Evolutionary conservation across 2,113 vertebrate species (phyloP).

Genomic region (Pomatorhinus ruficollis): DNA sequence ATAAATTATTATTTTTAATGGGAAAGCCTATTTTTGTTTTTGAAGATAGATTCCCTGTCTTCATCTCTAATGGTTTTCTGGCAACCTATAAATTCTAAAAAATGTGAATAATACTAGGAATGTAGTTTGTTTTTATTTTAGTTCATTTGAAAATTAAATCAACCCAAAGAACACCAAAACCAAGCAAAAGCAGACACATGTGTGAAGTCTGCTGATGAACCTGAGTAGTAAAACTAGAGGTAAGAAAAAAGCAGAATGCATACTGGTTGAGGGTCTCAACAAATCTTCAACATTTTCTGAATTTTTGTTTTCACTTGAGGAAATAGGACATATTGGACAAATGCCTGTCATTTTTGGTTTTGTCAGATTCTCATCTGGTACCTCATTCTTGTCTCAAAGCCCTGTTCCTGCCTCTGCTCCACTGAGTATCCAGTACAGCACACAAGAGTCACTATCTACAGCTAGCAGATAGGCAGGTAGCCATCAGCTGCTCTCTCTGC

Average conservation of each 20-base stretch:
- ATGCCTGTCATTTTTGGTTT: not conserved
- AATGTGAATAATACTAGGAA: not conserved
- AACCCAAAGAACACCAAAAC: not conserved
- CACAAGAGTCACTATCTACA: not conserved
- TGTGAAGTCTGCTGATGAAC: not conserved
- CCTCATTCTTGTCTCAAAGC: not conserved
- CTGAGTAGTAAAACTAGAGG: not conserved
- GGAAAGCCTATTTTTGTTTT: not conserved
- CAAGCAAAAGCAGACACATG: not conserved
- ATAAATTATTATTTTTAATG: not conserved
- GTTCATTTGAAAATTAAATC: not conserved
- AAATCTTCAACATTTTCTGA: not conserved
- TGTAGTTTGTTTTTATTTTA: not conserved
- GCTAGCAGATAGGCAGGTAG: not conserved
- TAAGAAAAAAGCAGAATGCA: not conserved
- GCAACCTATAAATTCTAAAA: not conserved
- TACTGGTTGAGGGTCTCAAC: not conserved
- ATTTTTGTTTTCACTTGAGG: not conserved
- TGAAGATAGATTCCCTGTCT: not conserved
- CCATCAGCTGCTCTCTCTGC: not conserved
- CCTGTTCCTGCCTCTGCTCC: not conserved
- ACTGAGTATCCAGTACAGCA: not conserved
- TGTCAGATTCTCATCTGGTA: not conserved
- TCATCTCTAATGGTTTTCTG: not conserved
- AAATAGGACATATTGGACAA: not conserved